phyloP scores from a whole-genome alignment of 2,113 vertebrate genomes.

The Ptilorrhoa leucosticta region DNA sequence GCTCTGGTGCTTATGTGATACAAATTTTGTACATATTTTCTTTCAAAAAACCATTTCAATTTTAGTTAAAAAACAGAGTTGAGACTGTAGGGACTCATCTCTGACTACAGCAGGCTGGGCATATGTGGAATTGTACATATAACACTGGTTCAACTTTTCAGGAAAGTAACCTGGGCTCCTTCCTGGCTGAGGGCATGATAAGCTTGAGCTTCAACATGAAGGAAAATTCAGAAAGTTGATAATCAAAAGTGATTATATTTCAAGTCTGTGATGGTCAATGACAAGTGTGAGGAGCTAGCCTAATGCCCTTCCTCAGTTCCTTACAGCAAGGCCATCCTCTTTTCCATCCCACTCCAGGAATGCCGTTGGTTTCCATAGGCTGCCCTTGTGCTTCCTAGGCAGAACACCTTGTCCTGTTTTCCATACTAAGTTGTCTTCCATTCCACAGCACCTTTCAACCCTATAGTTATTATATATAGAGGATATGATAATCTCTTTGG shows the following conservation, averaged over 20 bases:
- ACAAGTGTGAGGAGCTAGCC: neutral
- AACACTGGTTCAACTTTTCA: neutral
- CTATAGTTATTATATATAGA: neutral
- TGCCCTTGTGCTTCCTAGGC: neutral
- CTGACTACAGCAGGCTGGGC: neutral
- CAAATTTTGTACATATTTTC: neutral
- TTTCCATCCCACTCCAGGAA: neutral
- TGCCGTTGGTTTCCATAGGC: neutral
- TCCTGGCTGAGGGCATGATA: neutral
- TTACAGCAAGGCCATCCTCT: neutral
- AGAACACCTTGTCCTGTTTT: neutral
- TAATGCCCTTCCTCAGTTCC: neutral
- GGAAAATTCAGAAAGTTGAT: neutral
- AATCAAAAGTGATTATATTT: neutral
- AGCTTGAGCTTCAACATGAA: neutral
- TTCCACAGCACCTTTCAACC: neutral
- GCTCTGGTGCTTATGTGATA: neutral
- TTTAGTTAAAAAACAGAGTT: neutral
- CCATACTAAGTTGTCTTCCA: neutral
- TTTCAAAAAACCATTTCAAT: neutral
- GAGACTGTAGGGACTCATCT: neutral
- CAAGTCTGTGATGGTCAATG: neutral
- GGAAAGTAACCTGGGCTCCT: neutral
- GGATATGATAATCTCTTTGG: neutral
- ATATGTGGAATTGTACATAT: neutral